These are phyloP conservation scores for Lasioglossum calceatum DNA, from an alignment of 2,888 invertebrate species.

Conservation along the genomic window DNA sequence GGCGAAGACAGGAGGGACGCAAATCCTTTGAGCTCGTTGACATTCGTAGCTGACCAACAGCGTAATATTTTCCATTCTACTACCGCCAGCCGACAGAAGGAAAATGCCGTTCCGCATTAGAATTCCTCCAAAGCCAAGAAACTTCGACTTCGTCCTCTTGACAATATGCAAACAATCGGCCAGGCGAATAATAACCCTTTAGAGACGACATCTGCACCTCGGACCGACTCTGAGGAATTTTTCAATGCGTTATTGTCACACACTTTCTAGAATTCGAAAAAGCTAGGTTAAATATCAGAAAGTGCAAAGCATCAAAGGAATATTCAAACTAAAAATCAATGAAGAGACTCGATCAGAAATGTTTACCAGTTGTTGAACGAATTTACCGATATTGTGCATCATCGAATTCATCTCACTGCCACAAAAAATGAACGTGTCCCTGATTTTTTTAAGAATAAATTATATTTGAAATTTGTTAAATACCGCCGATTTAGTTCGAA, in stretches of 20 bases:
- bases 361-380: no score
- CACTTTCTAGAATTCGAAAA: background rate
- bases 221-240: background rate
- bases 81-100: background rate
- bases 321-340: no score
- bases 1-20: background rate
- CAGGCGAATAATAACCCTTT: background rate
- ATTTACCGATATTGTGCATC: no score
- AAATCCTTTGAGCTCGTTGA: conserved; percentile 51
- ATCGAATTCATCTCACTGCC: no score
- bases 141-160: background rate
- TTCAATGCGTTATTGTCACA: background rate
- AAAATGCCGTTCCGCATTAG: conserved; percentile 17
- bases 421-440: no score
- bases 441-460: no score
- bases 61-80: conserved; percentile 35
- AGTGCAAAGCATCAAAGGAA: background rate
- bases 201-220: background rate
- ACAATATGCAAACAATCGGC: conserved; percentile 18
- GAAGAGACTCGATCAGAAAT: no score
- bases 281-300: background rate
- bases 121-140: background rate
- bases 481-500: no score
- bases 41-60: conserved; percentile 44
- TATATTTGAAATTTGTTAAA: no score